Evolutionary conservation across 2,888 invertebrate species (phyloP), one percentile per base, ranked within the genome.

Genomic region (Ellobium chinense): DNA sequence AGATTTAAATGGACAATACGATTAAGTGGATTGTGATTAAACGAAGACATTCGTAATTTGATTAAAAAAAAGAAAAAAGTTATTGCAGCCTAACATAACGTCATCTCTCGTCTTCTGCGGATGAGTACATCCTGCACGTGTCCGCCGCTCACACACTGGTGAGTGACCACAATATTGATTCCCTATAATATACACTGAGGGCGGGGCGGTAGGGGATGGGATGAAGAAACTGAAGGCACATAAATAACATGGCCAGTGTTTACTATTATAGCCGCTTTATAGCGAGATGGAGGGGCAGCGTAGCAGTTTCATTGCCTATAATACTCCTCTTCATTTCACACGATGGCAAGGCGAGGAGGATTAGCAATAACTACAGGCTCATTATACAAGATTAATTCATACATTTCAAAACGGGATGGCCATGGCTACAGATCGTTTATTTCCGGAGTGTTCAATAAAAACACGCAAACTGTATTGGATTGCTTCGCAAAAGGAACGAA

Each of bases 211-310:
- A 54, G 18, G 72, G 34, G 72, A 60, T 27, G 4, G 24, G 60
- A 1, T 27, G 4, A 31, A 2, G 34, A 56, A 34, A n/a, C 56
- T 7, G 18, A 2, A 37, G 34, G 34, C 60, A 62, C 73, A 39
- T 34, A 56, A 73, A 62, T 62, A 73, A 29, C 39, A 62, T 39
- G 9, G 24, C 62, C 72, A 39, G 29, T 73, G 73, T 73, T 60
- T 73, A 73, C 73, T 46, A 31, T 73, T 62, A 62, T 62, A 36
- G 60, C 3, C 27, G 39, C 46, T 73, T 60, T 73, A 73, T 46
- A 24, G 62, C 39, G 1, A 60, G 37, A 62, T 62, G 27, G 73
- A 34, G 7, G 27, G 27, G 27, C 27, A n/a, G 21, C n/a, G 73
- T 37, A 60, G 29, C 73, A 24, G 39, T 62, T 73, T 73, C 39